A percentile compares a stretch with the other conserved stretches of the same genome.
Evolutionary conservation across 1,140 invertebrate species (phyloP).

Genomic region (Euura saliciscinereae): DNA sequence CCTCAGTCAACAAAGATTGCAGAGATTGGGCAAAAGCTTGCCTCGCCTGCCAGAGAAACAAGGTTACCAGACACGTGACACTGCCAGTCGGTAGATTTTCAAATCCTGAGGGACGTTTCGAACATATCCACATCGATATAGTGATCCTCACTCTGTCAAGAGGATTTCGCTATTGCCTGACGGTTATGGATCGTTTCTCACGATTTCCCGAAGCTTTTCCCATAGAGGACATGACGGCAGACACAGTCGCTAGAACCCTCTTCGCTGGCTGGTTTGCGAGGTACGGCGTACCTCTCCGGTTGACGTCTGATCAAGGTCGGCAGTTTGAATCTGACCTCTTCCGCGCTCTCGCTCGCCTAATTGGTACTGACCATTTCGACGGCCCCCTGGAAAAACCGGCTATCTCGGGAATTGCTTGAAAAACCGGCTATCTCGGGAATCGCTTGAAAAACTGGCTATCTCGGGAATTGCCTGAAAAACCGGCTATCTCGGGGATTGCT

Average conservation of each 20-base stretch:
- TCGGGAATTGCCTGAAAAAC: too few species aligned
- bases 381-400: too few species aligned
- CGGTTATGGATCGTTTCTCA: constrained; percentile 47
- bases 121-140: constrained; percentile 39
- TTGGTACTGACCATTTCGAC: too few species aligned
- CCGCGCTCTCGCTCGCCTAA: too few species aligned
- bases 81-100: background rate
- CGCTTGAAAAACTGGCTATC: too few species aligned
- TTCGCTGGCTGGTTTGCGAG: constrained; percentile 14
- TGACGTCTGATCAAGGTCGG: constrained; percentile 33
- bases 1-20: constrained; percentile 27
- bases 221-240: constrained; percentile 23
- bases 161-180: constrained; percentile 46
- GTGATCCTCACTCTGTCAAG: constrained; percentile 40
- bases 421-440: too few species aligned
- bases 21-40: constrained; percentile 24
- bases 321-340: constrained; percentile 32
- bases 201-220: constrained; percentile 50
- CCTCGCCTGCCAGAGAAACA: constrained; percentile 28
- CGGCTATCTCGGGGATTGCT: too few species aligned
- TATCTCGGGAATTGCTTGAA: too few species aligned
- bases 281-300: constrained; percentile 24
- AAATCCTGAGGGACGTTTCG: constrained; percentile 26
- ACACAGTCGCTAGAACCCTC: constrained; percentile 18
- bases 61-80: constrained; percentile 19